phyloP scores from a whole-genome alignment of 2,113 vertebrate species.

The Puffinus mauretanicus region DNA sequence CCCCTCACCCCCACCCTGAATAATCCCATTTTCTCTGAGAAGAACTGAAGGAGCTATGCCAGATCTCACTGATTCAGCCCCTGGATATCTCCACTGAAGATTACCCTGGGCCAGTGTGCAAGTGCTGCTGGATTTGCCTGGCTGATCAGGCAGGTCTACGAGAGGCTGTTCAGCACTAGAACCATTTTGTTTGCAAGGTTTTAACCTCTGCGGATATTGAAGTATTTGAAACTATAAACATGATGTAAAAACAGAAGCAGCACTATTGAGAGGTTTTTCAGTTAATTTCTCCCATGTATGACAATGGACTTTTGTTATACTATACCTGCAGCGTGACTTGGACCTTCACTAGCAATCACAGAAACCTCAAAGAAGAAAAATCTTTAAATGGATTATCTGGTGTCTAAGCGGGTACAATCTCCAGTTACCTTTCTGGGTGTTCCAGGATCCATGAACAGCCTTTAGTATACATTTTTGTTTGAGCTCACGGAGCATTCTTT shows the following conservation, averaged over 20 bases:
- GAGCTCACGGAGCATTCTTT: not conserved
- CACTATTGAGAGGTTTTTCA: not conserved
- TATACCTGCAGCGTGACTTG: not conserved
- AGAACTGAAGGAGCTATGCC: not conserved
- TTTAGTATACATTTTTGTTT: accelerated
- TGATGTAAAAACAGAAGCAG: not conserved
- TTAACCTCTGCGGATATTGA: not conserved
- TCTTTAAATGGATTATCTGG: not conserved
- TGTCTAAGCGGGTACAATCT: not conserved
- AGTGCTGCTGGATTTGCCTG: not conserved
- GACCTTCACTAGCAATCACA: not conserved
- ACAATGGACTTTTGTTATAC: not conserved
- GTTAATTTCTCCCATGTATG: not conserved
- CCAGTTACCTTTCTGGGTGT: not conserved
- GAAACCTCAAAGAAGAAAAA: not conserved
- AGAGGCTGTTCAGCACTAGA: not conserved
- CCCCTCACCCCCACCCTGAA: not conserved
- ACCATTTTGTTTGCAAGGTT: not conserved
- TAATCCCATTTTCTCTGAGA: not conserved
- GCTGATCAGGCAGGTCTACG: not conserved
- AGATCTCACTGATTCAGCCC: not conserved
- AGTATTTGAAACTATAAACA: not conserved
- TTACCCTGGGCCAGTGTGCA: not conserved
- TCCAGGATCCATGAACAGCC: not conserved
- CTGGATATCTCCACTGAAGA: not conserved